Evolutionary conservation across 2,888 invertebrate genomes (phyloP).

Genomic region (Tridacna gigas): DNA sequence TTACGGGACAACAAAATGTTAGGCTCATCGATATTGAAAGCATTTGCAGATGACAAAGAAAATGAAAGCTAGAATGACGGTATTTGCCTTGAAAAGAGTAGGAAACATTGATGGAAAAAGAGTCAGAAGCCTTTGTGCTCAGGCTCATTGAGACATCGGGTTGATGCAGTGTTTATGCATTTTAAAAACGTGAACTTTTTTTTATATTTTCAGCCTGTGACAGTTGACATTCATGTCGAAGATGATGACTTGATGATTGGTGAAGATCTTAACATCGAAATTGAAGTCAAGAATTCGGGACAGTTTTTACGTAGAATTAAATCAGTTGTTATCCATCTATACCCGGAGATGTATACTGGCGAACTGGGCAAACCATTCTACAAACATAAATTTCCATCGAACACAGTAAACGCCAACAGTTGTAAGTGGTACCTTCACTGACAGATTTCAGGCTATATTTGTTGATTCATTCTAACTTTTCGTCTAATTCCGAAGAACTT

Average conservation of each 20-base stretch:
- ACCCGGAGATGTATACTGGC: constrained; percentile 28
- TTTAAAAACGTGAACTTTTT: neutral
- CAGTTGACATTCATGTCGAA: constrained; percentile 21
- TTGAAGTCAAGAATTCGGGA: constrained; percentile 27
- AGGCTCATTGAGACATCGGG: neutral
- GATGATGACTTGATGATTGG: constrained; percentile 33
- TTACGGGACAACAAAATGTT: too few species aligned
- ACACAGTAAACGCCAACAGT: neutral
- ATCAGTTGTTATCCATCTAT: neutral
- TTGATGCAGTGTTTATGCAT: neutral
- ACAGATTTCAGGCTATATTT: neutral
- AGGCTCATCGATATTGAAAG: too few species aligned
- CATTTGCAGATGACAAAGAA: too few species aligned
- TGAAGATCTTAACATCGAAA: neutral
- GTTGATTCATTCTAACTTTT: too few species aligned
- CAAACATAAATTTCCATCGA: neutral
- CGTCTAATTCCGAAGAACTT: neutral
- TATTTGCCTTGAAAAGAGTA: neutral
- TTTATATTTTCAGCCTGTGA: neutral
- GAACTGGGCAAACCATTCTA: constrained; percentile 3
- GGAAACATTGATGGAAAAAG: too few species aligned
- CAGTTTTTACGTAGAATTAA: neutral
- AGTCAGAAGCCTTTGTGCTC: neutral
- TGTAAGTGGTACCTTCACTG: neutral
- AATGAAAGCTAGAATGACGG: neutral